phyloP scores from a whole-genome alignment of 2,888 invertebrate genomes.

The Galerucella nymphaeae region DNA sequence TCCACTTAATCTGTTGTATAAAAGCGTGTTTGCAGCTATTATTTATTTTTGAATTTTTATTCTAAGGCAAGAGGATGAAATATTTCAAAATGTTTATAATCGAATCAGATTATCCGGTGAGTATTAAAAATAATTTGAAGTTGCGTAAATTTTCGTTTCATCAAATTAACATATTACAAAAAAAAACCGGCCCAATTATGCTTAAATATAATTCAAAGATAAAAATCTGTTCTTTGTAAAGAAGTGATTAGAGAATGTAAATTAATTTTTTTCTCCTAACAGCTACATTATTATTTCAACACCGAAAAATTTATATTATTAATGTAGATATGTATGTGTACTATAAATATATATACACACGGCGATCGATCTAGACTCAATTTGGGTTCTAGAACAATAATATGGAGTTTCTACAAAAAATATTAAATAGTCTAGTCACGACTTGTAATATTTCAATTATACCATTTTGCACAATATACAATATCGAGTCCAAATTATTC shows the following conservation, averaged over 20 bases:
- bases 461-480: neutral
- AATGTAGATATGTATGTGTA: neutral
- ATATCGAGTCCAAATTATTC: neutral
- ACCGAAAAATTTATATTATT: conserved; percentile 14
- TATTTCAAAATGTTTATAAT: neutral
- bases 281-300: conserved; percentile 11
- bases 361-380: conserved; percentile 3
- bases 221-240: conserved; percentile 9
- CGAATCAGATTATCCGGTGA: neutral
- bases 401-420: conserved; percentile 1
- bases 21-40: too few relatives aligned
- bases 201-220: conserved; percentile 17
- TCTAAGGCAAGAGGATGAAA: too few relatives aligned
- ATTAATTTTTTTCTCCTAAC: conserved; percentile 9
- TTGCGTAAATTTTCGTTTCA: conserved; percentile 17
- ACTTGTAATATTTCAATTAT: conserved; percentile 1
- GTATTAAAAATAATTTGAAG: conserved; percentile 11
- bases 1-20: too few relatives aligned
- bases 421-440: conserved; percentile 6
- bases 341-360: neutral
- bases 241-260: conserved; percentile 9
- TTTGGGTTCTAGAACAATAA: conserved; percentile 11
- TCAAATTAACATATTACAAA: conserved; percentile 13
- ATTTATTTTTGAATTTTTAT: too few relatives aligned
- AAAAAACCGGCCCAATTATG: conserved; percentile 15